phyloP scores from a whole-genome alignment of 2,113 vertebrate genomes.

The Herpailurus yagouaroundi region DNA sequence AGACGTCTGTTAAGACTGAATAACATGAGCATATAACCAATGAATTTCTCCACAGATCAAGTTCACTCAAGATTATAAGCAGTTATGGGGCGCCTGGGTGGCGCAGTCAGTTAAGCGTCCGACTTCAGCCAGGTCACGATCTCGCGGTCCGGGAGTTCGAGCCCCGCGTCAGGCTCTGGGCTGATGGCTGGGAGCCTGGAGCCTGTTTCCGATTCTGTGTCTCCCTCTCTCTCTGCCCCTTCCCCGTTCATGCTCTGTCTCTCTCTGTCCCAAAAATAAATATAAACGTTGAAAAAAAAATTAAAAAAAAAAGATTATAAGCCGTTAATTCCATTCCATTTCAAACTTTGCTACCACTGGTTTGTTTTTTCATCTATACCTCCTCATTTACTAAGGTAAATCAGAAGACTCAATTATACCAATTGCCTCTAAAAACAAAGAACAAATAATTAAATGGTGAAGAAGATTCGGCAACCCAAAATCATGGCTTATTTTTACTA shows the following conservation, averaged over 20 bases:
- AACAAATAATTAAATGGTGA: not conserved
- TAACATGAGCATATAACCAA: not conserved
- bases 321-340: constrained; percentile 29
- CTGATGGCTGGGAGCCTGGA: too few species aligned
- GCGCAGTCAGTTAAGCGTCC: too few species aligned
- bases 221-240: too few species aligned
- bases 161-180: too few species aligned
- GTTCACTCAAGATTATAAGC: not conserved
- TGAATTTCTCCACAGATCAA: not conserved
- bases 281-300: too few species aligned
- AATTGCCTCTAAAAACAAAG: not conserved
- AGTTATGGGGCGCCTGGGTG: not conserved
- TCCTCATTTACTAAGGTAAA: not conserved
- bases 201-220: too few species aligned
- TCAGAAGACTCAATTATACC: not conserved
- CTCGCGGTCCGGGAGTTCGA: too few species aligned
- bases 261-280: too few species aligned
- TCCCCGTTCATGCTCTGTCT: too few species aligned
- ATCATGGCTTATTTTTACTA: not conserved
- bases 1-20: not conserved
- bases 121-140: too few species aligned
- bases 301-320: not conserved
- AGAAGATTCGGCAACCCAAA: not conserved
- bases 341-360: not conserved
- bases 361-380: not conserved